These are phyloP conservation scores for Drepana falcataria DNA, from an alignment of 2,888 invertebrate species.

Conservation along the genomic window DNA sequence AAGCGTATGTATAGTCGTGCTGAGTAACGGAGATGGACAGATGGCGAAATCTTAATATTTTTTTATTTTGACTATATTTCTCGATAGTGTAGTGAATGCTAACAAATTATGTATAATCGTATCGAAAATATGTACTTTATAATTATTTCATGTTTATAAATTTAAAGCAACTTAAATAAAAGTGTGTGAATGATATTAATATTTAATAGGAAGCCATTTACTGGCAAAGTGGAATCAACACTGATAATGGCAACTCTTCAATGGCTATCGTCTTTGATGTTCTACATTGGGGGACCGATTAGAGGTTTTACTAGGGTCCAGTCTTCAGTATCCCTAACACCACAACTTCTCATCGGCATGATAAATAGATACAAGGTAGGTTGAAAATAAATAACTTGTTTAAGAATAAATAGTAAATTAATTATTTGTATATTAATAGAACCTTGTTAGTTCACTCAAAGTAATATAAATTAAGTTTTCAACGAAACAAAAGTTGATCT, in stretches of 20 bases:
- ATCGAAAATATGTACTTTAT: neutral
- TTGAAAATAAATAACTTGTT: slow-evolving; percentile 1
- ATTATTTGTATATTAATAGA: too few species aligned
- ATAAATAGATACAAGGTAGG: slow-evolving; percentile 48
- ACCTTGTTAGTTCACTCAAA: too few species aligned
- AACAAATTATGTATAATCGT: slow-evolving; percentile 5
- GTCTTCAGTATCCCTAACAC: slow-evolving; percentile 29
- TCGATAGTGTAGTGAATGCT: too few species aligned
- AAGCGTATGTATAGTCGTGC: too few species aligned
- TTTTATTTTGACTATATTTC: too few species aligned
- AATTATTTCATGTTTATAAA: neutral
- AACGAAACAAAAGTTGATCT: too few species aligned
- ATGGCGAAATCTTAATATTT: too few species aligned
- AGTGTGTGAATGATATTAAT: too few species aligned
- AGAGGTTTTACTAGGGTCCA: slow-evolving; percentile 35
- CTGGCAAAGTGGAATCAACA: slow-evolving; percentile 15
- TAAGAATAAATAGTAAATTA: too few species aligned
- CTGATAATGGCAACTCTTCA: slow-evolving; percentile 41
- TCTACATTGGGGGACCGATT: slow-evolving; percentile 32
- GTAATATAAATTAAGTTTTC: too few species aligned
- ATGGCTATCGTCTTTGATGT: slow-evolving; percentile 42
- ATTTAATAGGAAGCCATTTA: slow-evolving; percentile 24
- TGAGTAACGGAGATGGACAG: too few species aligned
- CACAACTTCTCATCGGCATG: slow-evolving; percentile 25
- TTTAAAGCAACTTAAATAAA: too few species aligned